Evolutionary conservation across 2,888 invertebrate species (phyloP).

Genomic region (Itoplectis maculator): DNA sequence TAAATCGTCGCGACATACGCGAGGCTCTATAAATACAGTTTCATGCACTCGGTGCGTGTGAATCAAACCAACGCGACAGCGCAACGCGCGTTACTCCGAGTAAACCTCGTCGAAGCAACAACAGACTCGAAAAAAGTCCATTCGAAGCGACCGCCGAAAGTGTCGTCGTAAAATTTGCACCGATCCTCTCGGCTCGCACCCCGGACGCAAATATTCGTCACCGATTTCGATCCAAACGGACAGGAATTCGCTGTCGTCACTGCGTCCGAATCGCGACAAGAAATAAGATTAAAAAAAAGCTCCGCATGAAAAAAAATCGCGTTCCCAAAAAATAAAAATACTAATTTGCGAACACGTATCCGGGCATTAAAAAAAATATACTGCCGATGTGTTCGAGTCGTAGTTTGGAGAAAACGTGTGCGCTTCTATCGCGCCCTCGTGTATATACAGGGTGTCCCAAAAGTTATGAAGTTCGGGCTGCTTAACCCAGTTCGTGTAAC

Average conservation of each 20-base stretch:
- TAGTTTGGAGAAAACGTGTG: conserved; percentile 28
- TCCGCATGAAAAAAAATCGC: background rate
- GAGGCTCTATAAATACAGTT: conserved; percentile 49
- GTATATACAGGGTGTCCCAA: too few relatives aligned
- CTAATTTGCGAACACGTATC: conserved; percentile 60
- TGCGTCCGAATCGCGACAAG: background rate
- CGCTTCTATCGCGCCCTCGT: conserved; percentile 48
- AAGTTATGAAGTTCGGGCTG: too few relatives aligned
- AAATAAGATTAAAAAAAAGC: background rate
- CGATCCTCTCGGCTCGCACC: too few relatives aligned
- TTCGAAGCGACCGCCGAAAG: background rate
- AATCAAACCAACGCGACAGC: conserved; percentile 11
- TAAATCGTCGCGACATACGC: conserved; percentile 62
- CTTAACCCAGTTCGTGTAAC: too few relatives aligned
- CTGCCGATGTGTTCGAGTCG: conserved; percentile 56
- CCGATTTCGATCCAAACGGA: too few relatives aligned
- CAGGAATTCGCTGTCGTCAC: background rate
- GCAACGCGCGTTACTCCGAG: background rate
- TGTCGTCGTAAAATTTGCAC: background rate
- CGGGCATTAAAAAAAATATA: conserved; percentile 58
- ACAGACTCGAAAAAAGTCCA: background rate
- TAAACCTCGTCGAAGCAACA: too few relatives aligned
- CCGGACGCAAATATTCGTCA: too few relatives aligned
- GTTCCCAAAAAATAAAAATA: conserved; percentile 6
- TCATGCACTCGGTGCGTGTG: conserved; percentile 18